Percentiles rank a stretch among this genome's conserved stretches.
phyloP scores from a whole-genome alignment of 2,113 vertebrate species.

The Phalacrocorax pelagicus region DNA sequence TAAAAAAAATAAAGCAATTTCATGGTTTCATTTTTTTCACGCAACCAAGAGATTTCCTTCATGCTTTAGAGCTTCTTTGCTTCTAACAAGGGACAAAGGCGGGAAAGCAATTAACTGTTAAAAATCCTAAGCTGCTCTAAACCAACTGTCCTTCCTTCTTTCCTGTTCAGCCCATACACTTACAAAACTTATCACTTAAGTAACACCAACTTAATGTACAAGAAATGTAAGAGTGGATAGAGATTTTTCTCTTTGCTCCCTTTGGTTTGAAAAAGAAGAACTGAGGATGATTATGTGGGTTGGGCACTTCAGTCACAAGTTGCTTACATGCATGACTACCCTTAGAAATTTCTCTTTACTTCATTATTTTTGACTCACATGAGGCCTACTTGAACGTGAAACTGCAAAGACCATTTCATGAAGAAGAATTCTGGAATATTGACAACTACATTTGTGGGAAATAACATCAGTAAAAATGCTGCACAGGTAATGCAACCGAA shows the following conservation, averaged over 20 bases:
- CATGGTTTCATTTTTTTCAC: background rate
- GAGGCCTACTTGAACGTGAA: background rate
- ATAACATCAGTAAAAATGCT: background rate
- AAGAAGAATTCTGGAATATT: background rate
- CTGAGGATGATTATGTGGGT: slow-evolving; percentile 1
- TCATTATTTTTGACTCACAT: slow-evolving; percentile 31
- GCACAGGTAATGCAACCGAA: background rate
- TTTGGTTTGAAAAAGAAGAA: slow-evolving; percentile 41
- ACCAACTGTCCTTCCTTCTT: background rate
- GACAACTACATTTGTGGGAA: slow-evolving; percentile 19
- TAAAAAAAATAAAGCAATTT: background rate
- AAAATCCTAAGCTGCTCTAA: background rate
- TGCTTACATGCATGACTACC: slow-evolving; percentile 24
- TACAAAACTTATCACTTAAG: background rate
- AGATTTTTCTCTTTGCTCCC: background rate
- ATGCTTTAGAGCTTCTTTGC: background rate
- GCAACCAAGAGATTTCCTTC: background rate
- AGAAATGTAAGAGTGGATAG: background rate
- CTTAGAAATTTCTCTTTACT: background rate
- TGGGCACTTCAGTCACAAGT: slow-evolving; percentile 48
- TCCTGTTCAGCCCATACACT: background rate
- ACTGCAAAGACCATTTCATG: background rate
- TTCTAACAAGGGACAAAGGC: background rate
- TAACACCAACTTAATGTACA: slow-evolving; percentile 1
- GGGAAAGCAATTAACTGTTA: background rate